Conservation (phyloP, 2,888 invertebrate species). For the Drosophila merina region DNA sequence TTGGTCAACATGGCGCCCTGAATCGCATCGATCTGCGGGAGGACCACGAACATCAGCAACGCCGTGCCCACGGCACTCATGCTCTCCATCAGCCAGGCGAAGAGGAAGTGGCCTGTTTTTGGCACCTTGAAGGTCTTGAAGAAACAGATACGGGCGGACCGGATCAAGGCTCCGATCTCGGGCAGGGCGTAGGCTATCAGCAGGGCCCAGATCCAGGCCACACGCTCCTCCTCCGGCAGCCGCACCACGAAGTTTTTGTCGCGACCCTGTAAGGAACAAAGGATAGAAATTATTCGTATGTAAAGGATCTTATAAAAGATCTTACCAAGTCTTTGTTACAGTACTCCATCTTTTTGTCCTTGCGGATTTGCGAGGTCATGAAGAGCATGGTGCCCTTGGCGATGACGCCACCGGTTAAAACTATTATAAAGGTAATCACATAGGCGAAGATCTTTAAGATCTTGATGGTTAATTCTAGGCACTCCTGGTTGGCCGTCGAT, state of each 20-base stretch:
- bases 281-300: background rate
- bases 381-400: constrained; percentile 95
- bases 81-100: constrained; percentile 92
- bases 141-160: constrained; percentile 93
- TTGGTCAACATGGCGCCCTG: constrained; percentile 98
- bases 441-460: constrained; percentile 93
- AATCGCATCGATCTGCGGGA: constrained; percentile 96
- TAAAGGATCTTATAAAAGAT: background rate
- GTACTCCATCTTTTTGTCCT: constrained; percentile 90
- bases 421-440: constrained; percentile 92
- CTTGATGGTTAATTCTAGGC: constrained; percentile 93
- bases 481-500: constrained; percentile 94
- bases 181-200: constrained; percentile 94
- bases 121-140: constrained; percentile 95
- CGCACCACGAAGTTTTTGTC: constrained; percentile 93
- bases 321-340: constrained; percentile 94
- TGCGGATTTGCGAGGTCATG: constrained; percentile 95
- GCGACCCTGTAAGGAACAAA: constrained; percentile 86
- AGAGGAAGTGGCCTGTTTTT: constrained; percentile 82
- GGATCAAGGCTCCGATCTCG: constrained; percentile 93
- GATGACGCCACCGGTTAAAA: constrained; percentile 93
- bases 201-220: constrained; percentile 97
- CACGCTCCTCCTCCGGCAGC: constrained; percentile 92
- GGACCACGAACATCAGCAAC: constrained; percentile 92
- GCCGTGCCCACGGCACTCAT: constrained; percentile 94